These are phyloP conservation scores for Oryzias curvinotus DNA, from an alignment of 2,113 vertebrate species.

Conservation along the genomic window DNA sequence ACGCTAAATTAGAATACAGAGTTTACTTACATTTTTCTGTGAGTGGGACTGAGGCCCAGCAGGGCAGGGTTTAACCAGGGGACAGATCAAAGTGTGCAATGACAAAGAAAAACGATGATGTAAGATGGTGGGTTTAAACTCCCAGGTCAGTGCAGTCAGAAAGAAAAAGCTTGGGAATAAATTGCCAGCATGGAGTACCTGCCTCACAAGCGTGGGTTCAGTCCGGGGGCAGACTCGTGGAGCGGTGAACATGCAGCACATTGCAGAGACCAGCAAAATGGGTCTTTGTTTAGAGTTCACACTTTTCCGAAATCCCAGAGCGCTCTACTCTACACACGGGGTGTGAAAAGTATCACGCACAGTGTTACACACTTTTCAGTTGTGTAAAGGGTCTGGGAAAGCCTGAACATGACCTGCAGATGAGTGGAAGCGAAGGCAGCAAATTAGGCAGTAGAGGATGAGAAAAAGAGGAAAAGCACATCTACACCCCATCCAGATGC, in stretches of 20 bases:
- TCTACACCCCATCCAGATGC: too few species aligned
- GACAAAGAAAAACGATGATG: constrained; percentile 43
- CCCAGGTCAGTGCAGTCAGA: constrained; percentile 5
- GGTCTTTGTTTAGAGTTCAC: constrained; percentile 67
- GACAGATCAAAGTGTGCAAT: constrained; percentile 49
- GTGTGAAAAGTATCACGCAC: constrained; percentile 54
- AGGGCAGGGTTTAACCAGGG: constrained; percentile 42
- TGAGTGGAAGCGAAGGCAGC: constrained; percentile 24
- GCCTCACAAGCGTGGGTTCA: constrained; percentile 50
- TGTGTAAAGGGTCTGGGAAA: constrained; percentile 24
- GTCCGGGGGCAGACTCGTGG: constrained; percentile 32
- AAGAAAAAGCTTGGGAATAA: constrained; percentile 32
- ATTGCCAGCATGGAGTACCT: constrained; percentile 33
- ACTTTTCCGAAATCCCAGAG: constrained; percentile 47
- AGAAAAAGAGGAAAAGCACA: too few species aligned
- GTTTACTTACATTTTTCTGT: constrained; percentile 50
- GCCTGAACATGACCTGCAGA: constrained; percentile 32
- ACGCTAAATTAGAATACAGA: constrained; percentile 53
- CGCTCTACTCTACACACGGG: constrained; percentile 22
- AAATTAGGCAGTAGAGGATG: too few species aligned
- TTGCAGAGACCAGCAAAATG: constrained; percentile 43
- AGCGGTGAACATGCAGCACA: constrained; percentile 15
- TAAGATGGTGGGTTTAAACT: constrained; percentile 49
- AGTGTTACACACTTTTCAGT: constrained; percentile 36
- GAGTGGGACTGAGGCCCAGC: constrained; percentile 40